Conservation (phyloP, 2,113 vertebrate genomes). For the Eidolon helvum region DNA sequence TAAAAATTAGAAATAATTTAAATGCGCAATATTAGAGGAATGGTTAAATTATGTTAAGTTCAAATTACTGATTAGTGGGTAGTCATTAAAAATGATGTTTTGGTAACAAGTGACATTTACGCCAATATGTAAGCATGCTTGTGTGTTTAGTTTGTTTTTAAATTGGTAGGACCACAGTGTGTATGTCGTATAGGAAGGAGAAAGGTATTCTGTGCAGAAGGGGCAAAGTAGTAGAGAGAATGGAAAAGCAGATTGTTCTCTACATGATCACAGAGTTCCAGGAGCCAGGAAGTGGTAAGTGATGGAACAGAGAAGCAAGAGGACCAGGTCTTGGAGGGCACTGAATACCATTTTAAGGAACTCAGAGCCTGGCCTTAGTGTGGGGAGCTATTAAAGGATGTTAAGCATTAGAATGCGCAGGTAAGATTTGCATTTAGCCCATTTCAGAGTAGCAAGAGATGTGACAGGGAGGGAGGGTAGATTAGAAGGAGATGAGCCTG, state of each 20-base stretch:
- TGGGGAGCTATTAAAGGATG: not conserved
- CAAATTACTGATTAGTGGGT: not conserved
- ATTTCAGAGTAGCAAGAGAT: not conserved
- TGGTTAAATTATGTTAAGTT: not conserved
- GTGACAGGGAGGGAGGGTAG: not conserved
- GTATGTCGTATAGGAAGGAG: not conserved
- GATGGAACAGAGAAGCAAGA: not conserved
- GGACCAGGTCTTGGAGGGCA: not conserved
- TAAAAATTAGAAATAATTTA: constrained; percentile 6
- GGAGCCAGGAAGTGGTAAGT: not conserved
- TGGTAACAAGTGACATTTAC: not conserved
- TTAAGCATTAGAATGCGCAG: too few species aligned
- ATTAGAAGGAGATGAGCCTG: not conserved
- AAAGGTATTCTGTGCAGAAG: not conserved
- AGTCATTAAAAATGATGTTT: not conserved
- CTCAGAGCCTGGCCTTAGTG: not conserved
- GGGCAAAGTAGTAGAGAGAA: not conserved
- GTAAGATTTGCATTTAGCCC: not conserved
- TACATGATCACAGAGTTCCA: not conserved
- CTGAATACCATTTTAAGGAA: not conserved
- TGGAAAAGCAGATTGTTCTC: not conserved
- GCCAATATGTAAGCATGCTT: not conserved
- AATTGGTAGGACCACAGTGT: not conserved
- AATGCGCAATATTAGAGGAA: not conserved
- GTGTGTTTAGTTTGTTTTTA: not conserved